Conservation (phyloP, 2,113 vertebrate species). For the Ammodramus savannarum region DNA sequence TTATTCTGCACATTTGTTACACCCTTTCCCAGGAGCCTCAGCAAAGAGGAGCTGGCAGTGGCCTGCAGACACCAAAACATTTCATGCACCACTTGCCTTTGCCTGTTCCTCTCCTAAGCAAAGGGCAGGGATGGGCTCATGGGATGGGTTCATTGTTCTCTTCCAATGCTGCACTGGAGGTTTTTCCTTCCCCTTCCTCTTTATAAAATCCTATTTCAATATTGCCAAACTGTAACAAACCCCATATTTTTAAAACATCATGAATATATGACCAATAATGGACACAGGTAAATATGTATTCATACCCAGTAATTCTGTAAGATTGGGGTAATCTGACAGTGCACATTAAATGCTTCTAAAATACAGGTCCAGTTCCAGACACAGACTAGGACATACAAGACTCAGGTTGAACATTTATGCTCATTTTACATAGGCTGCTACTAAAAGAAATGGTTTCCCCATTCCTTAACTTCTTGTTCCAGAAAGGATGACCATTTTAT, state of each 20-base stretch:
- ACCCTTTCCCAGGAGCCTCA: constrained; percentile 25
- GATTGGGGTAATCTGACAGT: background rate
- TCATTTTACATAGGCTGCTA: background rate
- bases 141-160: background rate
- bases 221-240: background rate
- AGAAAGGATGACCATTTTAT: background rate
- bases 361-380: background rate
- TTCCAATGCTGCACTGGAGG: background rate
- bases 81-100: constrained; percentile 28
- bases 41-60: background rate
- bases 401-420: background rate
- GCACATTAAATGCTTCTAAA: background rate
- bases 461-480: background rate
- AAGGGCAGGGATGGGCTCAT: background rate
- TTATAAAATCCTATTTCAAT: background rate
- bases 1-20: constrained; percentile 37
- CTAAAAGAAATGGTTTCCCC: background rate
- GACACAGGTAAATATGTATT: background rate
- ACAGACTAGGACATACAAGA: background rate
- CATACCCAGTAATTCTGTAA: background rate
- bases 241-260: background rate
- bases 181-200: background rate
- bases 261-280: background rate
- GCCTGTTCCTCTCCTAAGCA: background rate
- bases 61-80: constrained; percentile 28